Conservation (phyloP, 2,113 vertebrate species). For the Chrysemys picta region DNA sequence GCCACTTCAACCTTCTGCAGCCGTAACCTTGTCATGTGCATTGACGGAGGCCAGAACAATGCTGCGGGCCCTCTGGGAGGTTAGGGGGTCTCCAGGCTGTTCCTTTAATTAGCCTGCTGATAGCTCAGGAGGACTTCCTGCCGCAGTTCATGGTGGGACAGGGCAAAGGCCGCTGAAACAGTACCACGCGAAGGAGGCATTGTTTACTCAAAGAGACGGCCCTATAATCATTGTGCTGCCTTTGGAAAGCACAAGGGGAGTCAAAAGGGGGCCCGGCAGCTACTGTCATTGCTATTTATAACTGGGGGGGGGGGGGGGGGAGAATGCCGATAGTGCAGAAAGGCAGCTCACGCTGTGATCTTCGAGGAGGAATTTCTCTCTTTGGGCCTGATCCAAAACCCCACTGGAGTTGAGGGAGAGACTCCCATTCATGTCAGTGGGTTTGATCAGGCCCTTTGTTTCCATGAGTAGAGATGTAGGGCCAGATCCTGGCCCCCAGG, state of each 20-base stretch:
- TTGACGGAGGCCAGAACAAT: slow-evolving; percentile 73
- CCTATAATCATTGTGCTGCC: not conserved
- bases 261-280: accelerated
- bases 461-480: not conserved
- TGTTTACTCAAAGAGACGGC: slow-evolving; percentile 17
- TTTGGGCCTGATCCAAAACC: not conserved
- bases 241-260: not conserved
- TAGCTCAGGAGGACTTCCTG: slow-evolving; percentile 51
- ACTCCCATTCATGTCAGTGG: not conserved
- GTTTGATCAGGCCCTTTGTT: not conserved
- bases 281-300: not conserved
- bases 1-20: not conserved
- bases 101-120: slow-evolving; percentile 64
- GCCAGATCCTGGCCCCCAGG: not conserved
- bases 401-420: not conserved
- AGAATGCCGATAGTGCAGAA: not conserved
- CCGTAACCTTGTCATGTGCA: slow-evolving; percentile 20
- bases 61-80: not conserved
- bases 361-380: not conserved
- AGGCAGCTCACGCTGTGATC: accelerated
- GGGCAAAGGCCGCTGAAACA: slow-evolving; percentile 42
- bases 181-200: accelerated
- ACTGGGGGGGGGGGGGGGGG: accelerated
- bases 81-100: not conserved
- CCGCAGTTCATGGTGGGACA: not conserved